Percentiles rank a stretch among this genome's conserved stretches.
These are phyloP conservation scores for Trichogramma pretiosum DNA, from an alignment of 1,140 invertebrate genomes.

Conservation along the genomic window DNA sequence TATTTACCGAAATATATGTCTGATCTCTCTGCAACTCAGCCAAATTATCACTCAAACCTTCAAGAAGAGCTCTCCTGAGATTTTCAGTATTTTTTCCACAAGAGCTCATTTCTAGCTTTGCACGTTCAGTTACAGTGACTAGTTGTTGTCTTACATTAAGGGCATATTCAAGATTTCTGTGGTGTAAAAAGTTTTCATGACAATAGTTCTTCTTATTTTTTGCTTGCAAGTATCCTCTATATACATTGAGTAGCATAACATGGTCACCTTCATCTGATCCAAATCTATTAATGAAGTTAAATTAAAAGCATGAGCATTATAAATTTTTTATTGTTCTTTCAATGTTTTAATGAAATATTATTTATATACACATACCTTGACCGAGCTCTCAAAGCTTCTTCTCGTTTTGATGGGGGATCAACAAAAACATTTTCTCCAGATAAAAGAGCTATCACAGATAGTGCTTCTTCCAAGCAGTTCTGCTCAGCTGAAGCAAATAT, in stretches of 20 bases:
- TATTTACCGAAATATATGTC: slow-evolving; percentile 62
- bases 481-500: slow-evolving; percentile 68
- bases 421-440: slow-evolving; percentile 60
- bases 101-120: slow-evolving; percentile 57
- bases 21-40: slow-evolving; percentile 74
- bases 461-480: slow-evolving; percentile 76
- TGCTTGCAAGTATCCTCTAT: slow-evolving; percentile 63
- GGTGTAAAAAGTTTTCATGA: slow-evolving; percentile 80
- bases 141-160: slow-evolving; percentile 76
- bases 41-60: slow-evolving; percentile 81
- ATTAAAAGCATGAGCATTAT: not conserved
- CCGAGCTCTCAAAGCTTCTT: slow-evolving; percentile 33
- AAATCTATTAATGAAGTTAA: slow-evolving; percentile 67
- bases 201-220: slow-evolving; percentile 82
- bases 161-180: slow-evolving; percentile 76
- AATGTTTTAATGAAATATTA: too few species aligned
- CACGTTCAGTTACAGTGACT: slow-evolving; percentile 61
- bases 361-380: too few species aligned
- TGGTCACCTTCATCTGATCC: slow-evolving; percentile 83
- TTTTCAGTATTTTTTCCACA: slow-evolving; percentile 67
- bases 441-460: slow-evolving; percentile 60
- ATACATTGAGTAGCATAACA: slow-evolving; percentile 85
- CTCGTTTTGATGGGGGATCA: slow-evolving; percentile 41
- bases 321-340: slow-evolving; percentile 6
- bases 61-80: slow-evolving; percentile 69